These are phyloP conservation scores for Leptura quadrifasciata DNA, from an alignment of 2,888 invertebrate genomes.

Conservation along the genomic window DNA sequence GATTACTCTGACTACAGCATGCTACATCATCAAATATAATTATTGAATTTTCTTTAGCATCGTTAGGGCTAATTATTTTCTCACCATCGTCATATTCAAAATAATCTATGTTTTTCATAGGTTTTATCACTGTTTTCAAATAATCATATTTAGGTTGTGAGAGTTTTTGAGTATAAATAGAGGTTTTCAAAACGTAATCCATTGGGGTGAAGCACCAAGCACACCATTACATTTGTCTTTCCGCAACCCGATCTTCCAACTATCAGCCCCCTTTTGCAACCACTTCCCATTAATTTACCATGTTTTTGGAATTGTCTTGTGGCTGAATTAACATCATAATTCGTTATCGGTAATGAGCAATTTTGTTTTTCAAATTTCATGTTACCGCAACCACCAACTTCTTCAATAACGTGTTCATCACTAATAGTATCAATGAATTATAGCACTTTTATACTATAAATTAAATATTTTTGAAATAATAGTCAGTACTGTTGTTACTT, in stretches of 20 bases:
- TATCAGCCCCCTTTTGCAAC: neutral
- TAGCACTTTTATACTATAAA: too few species aligned
- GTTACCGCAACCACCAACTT: neutral
- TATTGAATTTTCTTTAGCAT: constrained; percentile 9
- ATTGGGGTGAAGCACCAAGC: neutral
- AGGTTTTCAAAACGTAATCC: constrained; percentile 20
- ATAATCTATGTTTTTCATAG: neutral
- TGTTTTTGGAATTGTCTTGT: neutral
- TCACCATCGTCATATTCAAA: neutral
- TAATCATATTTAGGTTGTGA: neutral
- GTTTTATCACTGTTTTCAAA: neutral
- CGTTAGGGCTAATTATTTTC: neutral
- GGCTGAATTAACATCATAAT: constrained; percentile 1
- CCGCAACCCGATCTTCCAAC: neutral
- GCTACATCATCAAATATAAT: constrained; percentile 17
- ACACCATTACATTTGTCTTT: constrained; percentile 5
- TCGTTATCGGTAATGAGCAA: constrained; percentile 12
- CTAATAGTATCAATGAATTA: too few species aligned
- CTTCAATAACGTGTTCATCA: too few species aligned
- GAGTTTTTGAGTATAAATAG: constrained; percentile 10
- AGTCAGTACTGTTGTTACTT: too few species aligned
- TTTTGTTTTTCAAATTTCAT: constrained; percentile 29
- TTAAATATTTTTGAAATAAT: too few species aligned
- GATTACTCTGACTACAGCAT: constrained; percentile 41
- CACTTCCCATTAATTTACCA: neutral